Conservation (phyloP, 2,113 vertebrate genomes). For the Sebastes fasciatus region DNA sequence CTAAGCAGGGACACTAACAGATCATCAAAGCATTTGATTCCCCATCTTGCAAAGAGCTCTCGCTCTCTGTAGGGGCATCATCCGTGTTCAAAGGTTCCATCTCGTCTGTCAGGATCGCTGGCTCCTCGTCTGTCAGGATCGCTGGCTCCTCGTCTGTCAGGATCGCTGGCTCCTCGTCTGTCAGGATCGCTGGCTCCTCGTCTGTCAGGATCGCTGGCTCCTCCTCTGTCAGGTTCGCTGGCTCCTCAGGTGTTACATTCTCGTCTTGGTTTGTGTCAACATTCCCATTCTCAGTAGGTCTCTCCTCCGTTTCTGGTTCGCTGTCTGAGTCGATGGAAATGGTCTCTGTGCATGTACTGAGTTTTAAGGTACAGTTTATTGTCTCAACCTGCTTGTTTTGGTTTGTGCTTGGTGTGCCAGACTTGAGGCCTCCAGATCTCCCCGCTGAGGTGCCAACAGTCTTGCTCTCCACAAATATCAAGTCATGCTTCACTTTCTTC, state of each 20-base stretch:
- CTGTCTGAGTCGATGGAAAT: slow-evolving; percentile 81
- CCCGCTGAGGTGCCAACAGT: slow-evolving; percentile 82
- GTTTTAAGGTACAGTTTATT: slow-evolving; percentile 64
- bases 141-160: slow-evolving; percentile 18
- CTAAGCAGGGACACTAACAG: slow-evolving; percentile 45
- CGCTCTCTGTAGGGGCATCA: slow-evolving; percentile 17
- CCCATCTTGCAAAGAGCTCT: slow-evolving; percentile 55
- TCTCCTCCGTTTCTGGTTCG: slow-evolving; percentile 67
- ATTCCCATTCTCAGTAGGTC: slow-evolving; percentile 75
- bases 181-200: slow-evolving; percentile 27
- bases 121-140: slow-evolving; percentile 26
- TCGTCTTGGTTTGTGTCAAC: slow-evolving; percentile 10
- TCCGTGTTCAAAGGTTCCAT: background rate
- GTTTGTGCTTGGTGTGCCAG: slow-evolving; percentile 47
- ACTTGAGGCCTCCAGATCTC: slow-evolving; percentile 56
- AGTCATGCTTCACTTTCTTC: slow-evolving; percentile 91
- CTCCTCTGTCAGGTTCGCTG: slow-evolving; percentile 4
- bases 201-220: slow-evolving; percentile 22
- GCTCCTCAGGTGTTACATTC: slow-evolving; percentile 26
- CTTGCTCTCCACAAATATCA: slow-evolving; percentile 88
- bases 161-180: slow-evolving; percentile 18
- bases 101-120: slow-evolving; percentile 35
- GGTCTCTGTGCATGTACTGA: slow-evolving; percentile 68
- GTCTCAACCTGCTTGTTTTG: slow-evolving; percentile 50
- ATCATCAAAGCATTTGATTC: slow-evolving; percentile 43